Conservation (phyloP, 2,797 vertebrate genomes). For the Halcyon badia region DNA sequence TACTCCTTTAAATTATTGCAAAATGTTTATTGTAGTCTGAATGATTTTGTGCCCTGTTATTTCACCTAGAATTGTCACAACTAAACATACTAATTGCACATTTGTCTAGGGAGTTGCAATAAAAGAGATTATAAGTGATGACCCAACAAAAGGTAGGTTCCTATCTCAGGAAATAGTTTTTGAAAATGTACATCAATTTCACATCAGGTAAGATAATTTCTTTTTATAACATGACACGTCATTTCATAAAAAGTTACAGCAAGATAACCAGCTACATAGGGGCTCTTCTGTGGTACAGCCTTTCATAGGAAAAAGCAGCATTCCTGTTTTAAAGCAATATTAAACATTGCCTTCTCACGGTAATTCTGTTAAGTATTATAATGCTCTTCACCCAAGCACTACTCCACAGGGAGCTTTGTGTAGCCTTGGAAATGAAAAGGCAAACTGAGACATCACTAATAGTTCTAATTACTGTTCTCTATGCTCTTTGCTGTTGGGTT, state of each 20-base stretch:
- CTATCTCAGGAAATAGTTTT: background rate
- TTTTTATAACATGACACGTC: background rate
- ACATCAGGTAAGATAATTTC: background rate
- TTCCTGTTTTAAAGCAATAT: background rate
- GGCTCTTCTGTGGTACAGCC: background rate
- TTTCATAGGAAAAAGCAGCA: background rate
- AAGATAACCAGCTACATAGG: accelerated
- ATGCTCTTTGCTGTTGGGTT: background rate
- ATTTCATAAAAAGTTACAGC: background rate
- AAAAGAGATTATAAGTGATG: background rate
- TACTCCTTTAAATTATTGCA: background rate
- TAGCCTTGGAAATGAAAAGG: background rate
- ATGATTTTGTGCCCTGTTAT: background rate
- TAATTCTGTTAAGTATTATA: background rate
- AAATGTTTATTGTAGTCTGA: background rate
- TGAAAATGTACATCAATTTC: background rate
- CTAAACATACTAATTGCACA: background rate
- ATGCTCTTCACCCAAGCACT: background rate
- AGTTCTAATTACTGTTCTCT: background rate
- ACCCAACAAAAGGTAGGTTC: background rate
- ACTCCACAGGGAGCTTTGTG: background rate
- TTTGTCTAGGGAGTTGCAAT: background rate
- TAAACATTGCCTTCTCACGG: background rate
- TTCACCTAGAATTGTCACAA: background rate
- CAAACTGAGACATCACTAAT: background rate